Evolutionary conservation across 2,113 vertebrate genomes (phyloP).

Genomic region (Laticauda colubrina): DNA sequence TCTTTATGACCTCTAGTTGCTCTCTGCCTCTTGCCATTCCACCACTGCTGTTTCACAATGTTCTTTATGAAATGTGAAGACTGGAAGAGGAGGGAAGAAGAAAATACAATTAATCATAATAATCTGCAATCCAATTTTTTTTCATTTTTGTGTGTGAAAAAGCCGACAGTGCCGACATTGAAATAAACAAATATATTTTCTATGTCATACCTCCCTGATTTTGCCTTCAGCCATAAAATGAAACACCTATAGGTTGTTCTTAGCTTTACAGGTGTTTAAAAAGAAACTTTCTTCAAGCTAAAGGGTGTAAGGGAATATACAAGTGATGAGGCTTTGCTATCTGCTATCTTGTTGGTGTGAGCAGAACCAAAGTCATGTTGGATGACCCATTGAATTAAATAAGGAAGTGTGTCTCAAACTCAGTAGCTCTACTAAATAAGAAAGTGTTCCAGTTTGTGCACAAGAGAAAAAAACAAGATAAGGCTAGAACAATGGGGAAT

Average conservation of each 20-base stretch:
- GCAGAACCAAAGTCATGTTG: no score
- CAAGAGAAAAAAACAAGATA: no score
- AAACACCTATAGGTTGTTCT: background rate
- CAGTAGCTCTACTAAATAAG: no score
- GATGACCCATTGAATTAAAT: no score
- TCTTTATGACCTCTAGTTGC: background rate
- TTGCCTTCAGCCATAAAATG: background rate
- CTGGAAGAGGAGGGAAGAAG: background rate
- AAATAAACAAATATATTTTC: background rate
- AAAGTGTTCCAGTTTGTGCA: no score
- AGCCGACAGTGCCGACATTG: background rate
- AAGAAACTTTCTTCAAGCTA: background rate
- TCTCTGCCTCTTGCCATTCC: background rate
- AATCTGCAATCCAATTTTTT: background rate
- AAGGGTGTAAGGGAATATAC: background rate
- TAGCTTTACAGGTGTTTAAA: background rate
- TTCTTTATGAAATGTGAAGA: background rate
- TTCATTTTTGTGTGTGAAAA: constrained; percentile 12
- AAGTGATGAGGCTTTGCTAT: background rate
- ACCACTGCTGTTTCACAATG: background rate
- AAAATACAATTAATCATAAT: background rate
- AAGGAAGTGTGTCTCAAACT: no score
- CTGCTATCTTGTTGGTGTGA: background rate
- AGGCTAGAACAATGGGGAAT: no score
- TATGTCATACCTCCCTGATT: background rate